A percentile compares a stretch with the other conserved stretches of the same genome.
Conservation (phyloP, 2,113 vertebrate genomes). For the Notiomystis cincta region DNA sequence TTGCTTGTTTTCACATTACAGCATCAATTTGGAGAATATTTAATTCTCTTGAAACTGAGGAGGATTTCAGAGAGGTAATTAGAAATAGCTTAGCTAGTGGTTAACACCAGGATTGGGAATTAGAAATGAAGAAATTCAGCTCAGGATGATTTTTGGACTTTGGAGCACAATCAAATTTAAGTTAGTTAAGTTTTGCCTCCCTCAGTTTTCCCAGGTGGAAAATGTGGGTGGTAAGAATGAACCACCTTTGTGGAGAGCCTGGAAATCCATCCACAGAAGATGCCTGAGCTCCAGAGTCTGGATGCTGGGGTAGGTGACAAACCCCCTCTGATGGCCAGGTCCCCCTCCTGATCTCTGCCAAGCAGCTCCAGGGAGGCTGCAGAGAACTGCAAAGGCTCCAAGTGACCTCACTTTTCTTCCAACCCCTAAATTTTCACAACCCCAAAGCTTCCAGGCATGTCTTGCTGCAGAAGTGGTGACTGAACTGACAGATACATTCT, state of each 20-base stretch:
- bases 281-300: background rate
- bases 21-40: background rate
- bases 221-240: background rate
- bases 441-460: background rate
- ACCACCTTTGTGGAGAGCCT: background rate
- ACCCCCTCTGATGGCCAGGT: background rate
- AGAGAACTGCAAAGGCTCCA: background rate
- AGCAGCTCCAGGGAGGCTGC: background rate
- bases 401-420: background rate
- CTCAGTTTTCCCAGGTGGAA: background rate
- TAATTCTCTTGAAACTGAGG: constrained; percentile 5
- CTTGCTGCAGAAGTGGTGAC: background rate
- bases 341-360: background rate
- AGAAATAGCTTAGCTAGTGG: background rate
- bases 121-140: background rate
- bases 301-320: background rate
- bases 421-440: background rate
- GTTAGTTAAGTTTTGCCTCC: background rate
- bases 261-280: background rate
- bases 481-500: background rate
- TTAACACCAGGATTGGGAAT: background rate
- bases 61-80: background rate
- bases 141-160: background rate
- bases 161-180: background rate
- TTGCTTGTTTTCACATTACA: background rate